Percentiles rank a stretch among this genome's conserved stretches.
These are phyloP conservation scores for Macropus fuliginosus DNA, from an alignment of 2,797 vertebrate species.

Conservation along the genomic window DNA sequence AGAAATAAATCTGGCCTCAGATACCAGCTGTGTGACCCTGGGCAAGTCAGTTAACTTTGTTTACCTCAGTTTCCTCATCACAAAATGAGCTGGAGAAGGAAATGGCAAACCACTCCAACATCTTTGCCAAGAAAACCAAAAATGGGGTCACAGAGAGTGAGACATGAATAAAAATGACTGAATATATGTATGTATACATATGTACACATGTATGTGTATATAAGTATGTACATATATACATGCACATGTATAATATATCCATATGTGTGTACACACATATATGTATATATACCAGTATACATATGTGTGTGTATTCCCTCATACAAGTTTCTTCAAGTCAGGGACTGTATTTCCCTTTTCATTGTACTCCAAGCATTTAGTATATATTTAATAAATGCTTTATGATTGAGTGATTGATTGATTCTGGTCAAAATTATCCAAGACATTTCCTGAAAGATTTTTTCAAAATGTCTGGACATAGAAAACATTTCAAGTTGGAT, in stretches of 20 bases:
- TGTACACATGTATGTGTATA: too few species aligned
- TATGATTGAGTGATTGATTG: neutral
- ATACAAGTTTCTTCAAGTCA: neutral
- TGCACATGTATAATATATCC: too few species aligned
- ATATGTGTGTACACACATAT: neutral
- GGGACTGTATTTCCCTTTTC: neutral
- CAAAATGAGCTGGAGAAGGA: neutral
- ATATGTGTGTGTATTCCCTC: neutral
- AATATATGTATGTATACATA: neutral
- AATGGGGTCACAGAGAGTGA: neutral
- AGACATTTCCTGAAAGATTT: neutral
- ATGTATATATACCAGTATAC: neutral
- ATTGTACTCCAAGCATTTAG: neutral
- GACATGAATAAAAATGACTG: neutral
- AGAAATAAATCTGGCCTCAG: neutral
- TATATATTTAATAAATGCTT: neutral
- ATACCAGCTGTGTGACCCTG: neutral
- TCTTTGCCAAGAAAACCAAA: neutral
- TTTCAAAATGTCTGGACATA: neutral
- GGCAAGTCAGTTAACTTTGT: neutral
- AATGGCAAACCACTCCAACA: neutral
- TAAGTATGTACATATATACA: too few species aligned
- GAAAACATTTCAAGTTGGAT: neutral
- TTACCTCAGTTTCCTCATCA: neutral
- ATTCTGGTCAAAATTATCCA: neutral